Evolutionary conservation across 1,140 invertebrate species (phyloP).

Genomic region (Nautilus pompilius): DNA sequence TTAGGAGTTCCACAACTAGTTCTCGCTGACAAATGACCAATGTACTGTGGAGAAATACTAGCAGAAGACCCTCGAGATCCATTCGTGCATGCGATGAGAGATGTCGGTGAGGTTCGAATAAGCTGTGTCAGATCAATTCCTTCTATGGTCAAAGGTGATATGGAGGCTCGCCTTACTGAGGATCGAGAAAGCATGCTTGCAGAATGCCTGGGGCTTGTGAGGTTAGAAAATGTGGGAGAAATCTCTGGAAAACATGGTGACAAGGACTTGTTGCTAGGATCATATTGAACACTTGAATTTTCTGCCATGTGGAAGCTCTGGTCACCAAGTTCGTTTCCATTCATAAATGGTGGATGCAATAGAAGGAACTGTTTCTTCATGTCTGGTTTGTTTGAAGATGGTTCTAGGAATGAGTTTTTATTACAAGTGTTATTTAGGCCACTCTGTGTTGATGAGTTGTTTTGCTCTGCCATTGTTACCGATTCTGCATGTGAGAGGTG

Average conservation of each 20-base stretch:
- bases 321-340: constrained; percentile 15
- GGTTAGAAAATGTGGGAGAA: constrained; percentile 34
- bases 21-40: constrained; percentile 89
- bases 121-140: constrained; percentile 85
- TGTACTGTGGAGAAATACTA: constrained; percentile 58
- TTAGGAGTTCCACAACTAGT: constrained; percentile 40
- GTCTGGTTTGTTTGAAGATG: constrained; percentile 30
- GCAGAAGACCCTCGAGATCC: constrained; percentile 67
- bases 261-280: too few species aligned
- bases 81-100: constrained; percentile 83
- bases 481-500: constrained; percentile 15
- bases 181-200: constrained; percentile 34
- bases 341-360: constrained; percentile 20
- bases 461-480: constrained; percentile 15
- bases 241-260: constrained; percentile 45
- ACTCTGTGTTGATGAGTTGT: background rate
- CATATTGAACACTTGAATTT: too few species aligned
- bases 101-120: constrained; percentile 92
- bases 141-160: constrained; percentile 86
- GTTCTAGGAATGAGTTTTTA: constrained; percentile 39
- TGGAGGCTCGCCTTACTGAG: constrained; percentile 68
- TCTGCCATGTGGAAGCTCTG: constrained; percentile 17
- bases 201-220: constrained; percentile 46
- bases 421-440: constrained; percentile 19
- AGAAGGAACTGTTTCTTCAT: constrained; percentile 31